Evolutionary conservation across 2,113 vertebrate species (phyloP).

Genomic region (Eleginops maclovinus): DNA sequence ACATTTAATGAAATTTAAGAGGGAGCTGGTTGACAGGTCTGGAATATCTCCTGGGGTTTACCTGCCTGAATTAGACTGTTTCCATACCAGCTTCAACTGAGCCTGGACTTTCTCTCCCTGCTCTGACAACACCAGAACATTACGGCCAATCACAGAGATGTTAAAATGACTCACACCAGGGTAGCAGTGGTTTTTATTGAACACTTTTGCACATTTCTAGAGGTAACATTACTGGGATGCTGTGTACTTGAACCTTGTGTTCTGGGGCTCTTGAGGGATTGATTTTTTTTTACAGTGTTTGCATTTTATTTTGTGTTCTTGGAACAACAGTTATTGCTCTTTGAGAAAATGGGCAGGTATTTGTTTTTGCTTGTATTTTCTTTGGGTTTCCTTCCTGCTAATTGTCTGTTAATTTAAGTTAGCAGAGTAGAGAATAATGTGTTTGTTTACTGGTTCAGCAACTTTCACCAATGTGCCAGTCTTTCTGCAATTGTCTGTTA

Average conservation of each 20-base stretch:
- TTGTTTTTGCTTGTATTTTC: not conserved
- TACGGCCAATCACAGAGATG: not conserved
- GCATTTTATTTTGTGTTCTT: not conserved
- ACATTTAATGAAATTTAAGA: not conserved
- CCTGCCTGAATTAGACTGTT: too few relatives aligned
- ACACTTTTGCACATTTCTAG: too few relatives aligned
- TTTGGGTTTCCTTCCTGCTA: not conserved
- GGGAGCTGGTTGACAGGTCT: not conserved
- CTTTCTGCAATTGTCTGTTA: not conserved
- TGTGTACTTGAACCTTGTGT: not conserved
- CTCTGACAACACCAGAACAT: not conserved
- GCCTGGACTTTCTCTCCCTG: not conserved
- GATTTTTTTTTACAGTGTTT: not conserved
- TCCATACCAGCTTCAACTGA: not conserved
- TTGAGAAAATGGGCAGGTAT: not conserved
- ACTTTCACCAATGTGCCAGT: not conserved
- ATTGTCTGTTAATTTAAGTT: too few relatives aligned
- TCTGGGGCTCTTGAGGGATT: not conserved
- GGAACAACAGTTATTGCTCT: not conserved
- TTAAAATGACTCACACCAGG: too few relatives aligned
- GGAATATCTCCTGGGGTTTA: not conserved
- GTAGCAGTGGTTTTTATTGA: too few relatives aligned
- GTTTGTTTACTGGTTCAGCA: not conserved
- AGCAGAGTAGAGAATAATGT: too few relatives aligned
- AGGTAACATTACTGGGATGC: too few relatives aligned